Conservation (phyloP, 2,113 vertebrate species). For the Anguilla japonica region DNA sequence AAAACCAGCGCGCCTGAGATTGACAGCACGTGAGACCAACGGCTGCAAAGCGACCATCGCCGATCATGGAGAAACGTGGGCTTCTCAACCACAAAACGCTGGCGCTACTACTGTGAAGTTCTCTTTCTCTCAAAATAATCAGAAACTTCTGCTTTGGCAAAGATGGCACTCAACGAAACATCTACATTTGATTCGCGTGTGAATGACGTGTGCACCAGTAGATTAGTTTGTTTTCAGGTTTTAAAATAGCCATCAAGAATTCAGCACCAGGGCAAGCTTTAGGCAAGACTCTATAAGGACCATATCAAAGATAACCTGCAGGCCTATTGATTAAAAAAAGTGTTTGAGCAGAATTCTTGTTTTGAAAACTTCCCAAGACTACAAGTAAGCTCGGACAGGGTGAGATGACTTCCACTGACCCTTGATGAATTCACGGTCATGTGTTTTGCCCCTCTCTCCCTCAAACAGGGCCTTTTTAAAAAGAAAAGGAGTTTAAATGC, state of each 20-base stretch:
- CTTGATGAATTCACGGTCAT: not conserved
- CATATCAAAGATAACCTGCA: not conserved
- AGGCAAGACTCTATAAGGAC: not conserved
- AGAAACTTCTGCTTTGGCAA: not conserved
- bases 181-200: not conserved
- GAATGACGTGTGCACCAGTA: not conserved
- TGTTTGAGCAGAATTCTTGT: too few relatives aligned
- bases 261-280: not conserved
- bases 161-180: not conserved
- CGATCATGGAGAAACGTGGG: too few relatives aligned
- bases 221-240: not conserved
- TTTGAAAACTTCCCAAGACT: too few relatives aligned
- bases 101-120: not conserved
- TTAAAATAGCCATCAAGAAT: not conserved
- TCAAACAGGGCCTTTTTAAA: not conserved
- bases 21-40: not conserved
- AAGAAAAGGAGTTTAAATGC: constrained; percentile 15
- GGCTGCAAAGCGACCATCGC: not conserved
- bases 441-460: not conserved
- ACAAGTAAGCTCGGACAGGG: too few relatives aligned
- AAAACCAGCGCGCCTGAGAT: not conserved
- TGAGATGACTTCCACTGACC: not conserved
- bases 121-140: not conserved
- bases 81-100: not conserved
- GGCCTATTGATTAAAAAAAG: too few relatives aligned